These are phyloP conservation scores for Thelaira solivaga DNA, from an alignment of 2,888 invertebrate genomes.

Conservation along the genomic window DNA sequence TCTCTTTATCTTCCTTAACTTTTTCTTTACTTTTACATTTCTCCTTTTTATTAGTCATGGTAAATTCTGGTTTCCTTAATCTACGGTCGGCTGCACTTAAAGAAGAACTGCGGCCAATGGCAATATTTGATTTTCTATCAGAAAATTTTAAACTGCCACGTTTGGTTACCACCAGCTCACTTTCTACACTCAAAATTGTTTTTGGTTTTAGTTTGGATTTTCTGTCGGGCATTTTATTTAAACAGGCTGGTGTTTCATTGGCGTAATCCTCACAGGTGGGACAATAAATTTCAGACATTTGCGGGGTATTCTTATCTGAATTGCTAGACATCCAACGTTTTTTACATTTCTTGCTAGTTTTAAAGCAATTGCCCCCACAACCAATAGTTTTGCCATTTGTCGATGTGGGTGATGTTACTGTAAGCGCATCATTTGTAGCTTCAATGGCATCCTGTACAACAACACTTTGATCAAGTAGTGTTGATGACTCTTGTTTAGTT, in stretches of 20 bases:
- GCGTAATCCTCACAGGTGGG: conserved; percentile 76
- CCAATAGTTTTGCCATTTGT: conserved; percentile 70
- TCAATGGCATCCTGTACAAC: conserved; percentile 64
- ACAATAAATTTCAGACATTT: conserved; percentile 81
- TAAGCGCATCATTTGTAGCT: conserved; percentile 46
- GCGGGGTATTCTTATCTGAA: conserved; percentile 71
- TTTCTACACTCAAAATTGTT: conserved; percentile 75
- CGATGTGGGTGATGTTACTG: conserved; percentile 58
- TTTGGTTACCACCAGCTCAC: conserved; percentile 73
- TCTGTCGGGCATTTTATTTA: conserved; percentile 76
- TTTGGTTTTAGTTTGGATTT: conserved; percentile 72
- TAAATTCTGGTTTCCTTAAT: conserved; percentile 48
- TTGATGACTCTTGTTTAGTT: conserved; percentile 25
- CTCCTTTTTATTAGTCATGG: conserved; percentile 58
- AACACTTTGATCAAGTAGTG: conserved; percentile 18
- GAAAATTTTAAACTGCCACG: conserved; percentile 66
- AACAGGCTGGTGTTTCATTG: conserved; percentile 78
- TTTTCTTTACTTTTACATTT: conserved; percentile 43
- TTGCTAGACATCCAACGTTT: conserved; percentile 72
- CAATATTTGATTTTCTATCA: conserved; percentile 60
- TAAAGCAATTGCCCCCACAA: conserved; percentile 75
- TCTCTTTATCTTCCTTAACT: conserved; percentile 36
- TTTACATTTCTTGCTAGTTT: conserved; percentile 72
- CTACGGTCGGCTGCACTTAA: conserved; percentile 69
- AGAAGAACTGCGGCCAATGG: conserved; percentile 70